Conservation (phyloP, 2,888 invertebrate genomes). For the Osmoderma eremita region DNA sequence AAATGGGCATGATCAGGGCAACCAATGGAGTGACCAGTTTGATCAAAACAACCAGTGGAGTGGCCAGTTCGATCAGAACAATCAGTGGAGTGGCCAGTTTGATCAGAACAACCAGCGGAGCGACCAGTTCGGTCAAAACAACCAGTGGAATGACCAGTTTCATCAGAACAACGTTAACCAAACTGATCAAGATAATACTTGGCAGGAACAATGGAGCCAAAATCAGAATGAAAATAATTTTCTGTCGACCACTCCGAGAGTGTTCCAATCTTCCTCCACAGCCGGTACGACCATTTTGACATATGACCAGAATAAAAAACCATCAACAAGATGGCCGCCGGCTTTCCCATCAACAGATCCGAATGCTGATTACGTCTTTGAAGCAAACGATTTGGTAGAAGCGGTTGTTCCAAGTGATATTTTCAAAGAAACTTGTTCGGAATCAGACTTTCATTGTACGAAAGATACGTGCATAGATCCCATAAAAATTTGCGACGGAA, state of each 20-base stretch:
- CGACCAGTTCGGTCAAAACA: no score
- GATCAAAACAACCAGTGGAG: background rate
- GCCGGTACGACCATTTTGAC: background rate
- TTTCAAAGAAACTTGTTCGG: slow-evolving; percentile 50
- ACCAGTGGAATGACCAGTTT: no score
- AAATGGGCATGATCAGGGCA: background rate
- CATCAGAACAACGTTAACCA: no score
- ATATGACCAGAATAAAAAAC: slow-evolving; percentile 23
- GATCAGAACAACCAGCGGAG: background rate
- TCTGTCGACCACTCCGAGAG: background rate
- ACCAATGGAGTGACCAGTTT: slow-evolving; percentile 11
- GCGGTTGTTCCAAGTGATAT: slow-evolving; percentile 3
- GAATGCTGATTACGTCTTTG: slow-evolving; percentile 60
- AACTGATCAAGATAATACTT: background rate
- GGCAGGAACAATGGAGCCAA: slow-evolving; percentile 3
- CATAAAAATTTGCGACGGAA: slow-evolving; percentile 69
- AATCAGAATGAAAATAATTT: background rate
- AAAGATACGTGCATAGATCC: slow-evolving; percentile 67
- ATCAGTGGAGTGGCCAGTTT: background rate
- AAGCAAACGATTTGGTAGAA: slow-evolving; percentile 54
- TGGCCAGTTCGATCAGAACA: background rate
- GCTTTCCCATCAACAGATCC: slow-evolving; percentile 53
- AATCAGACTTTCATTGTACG: slow-evolving; percentile 64
- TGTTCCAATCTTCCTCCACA: no score
- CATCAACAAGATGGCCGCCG: slow-evolving; percentile 18